phyloP scores from a whole-genome alignment of 2,797 vertebrate species.

The Xenops minutus region DNA sequence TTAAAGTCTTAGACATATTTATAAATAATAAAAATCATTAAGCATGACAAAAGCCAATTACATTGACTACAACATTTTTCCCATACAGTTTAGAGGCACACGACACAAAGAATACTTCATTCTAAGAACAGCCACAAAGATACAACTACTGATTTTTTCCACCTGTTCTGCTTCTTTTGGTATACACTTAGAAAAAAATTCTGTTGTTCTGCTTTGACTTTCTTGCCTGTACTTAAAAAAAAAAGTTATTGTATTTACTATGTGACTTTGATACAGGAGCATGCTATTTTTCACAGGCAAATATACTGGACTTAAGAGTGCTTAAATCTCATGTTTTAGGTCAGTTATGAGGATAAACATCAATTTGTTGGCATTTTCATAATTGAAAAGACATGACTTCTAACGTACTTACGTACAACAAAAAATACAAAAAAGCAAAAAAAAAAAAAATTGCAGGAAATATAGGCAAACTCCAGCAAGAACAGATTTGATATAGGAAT shows the following conservation, averaged over 20 bases:
- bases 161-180: neutral
- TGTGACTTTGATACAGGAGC: neutral
- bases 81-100: neutral
- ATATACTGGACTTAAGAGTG: neutral
- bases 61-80: neutral
- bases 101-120: neutral
- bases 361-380: neutral
- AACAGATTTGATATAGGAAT: neutral
- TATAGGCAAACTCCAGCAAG: neutral
- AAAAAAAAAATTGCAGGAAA: neutral
- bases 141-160: neutral
- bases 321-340: neutral
- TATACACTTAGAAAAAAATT: neutral
- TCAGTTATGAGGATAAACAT: neutral
- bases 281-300: neutral
- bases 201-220: neutral
- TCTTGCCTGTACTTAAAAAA: neutral
- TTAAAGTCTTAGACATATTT: neutral
- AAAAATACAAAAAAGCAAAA: neutral
- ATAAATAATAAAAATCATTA: neutral
- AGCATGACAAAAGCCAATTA: neutral
- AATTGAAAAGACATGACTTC: neutral
- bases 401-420: neutral
- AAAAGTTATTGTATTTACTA: neutral
- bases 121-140: neutral